Conservation (phyloP, 2,888 invertebrate species). For the Drosophila kanekoi region DNA sequence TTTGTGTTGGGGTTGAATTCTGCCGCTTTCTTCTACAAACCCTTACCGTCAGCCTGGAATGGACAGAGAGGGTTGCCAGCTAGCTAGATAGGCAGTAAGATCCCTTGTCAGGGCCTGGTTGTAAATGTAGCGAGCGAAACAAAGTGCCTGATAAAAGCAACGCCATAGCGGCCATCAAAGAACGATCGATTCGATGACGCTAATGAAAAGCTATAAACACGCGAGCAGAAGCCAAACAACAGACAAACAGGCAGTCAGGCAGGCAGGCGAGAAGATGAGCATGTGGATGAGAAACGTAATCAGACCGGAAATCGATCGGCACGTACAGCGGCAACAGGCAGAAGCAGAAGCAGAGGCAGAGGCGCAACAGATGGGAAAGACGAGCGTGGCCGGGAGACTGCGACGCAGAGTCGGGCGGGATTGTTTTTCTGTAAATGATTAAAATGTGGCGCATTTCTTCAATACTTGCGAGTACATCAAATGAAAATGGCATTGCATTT, state of each 20-base stretch:
- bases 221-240: slow-evolving; percentile 69
- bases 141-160: slow-evolving; percentile 24
- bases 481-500: slow-evolving; percentile 36
- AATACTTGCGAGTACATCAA: slow-evolving; percentile 13
- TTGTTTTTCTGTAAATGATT: slow-evolving; percentile 37
- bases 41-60: background rate
- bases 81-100: background rate
- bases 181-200: slow-evolving; percentile 45
- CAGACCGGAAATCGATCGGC: slow-evolving; percentile 83
- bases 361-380: slow-evolving; percentile 42
- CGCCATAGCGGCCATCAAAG: slow-evolving; percentile 33
- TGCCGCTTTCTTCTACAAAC: no score
- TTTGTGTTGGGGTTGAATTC: no score
- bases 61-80: background rate
- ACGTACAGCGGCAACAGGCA: slow-evolving; percentile 64
- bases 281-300: slow-evolving; percentile 74
- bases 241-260: slow-evolving; percentile 32
- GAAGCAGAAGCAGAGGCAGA: slow-evolving; percentile 15
- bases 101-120: background rate
- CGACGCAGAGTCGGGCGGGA: background rate
- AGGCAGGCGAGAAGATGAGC: slow-evolving; percentile 49
- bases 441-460: slow-evolving; percentile 39
- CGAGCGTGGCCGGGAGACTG: background rate
- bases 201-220: slow-evolving; percentile 65
- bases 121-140: background rate